Evolutionary conservation across 2,113 vertebrate genomes (phyloP), one percentile per base, ranked within the genome.

Genomic region (Pelobates fuscus): DNA sequence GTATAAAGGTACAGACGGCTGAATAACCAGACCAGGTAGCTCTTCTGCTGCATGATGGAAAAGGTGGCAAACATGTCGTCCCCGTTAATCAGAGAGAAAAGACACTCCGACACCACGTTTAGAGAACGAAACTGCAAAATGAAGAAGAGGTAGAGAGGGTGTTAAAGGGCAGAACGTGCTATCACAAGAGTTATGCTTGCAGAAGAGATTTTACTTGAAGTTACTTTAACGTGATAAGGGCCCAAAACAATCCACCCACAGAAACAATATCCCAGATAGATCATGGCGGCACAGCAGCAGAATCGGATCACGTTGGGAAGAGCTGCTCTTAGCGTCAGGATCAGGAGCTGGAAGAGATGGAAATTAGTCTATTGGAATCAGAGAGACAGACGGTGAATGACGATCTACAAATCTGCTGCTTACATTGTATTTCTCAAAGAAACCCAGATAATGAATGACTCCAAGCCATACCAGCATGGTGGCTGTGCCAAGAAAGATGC

Each of bases 401-500:
- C 32, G 32, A 6, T 10, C 32, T 6, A 10, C 0, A 37, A 37
- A 10, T 37, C 32, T 37, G 70, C 59, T 70, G 73, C 94, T 93
- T 92, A 98, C 97, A 29, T 98, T 98, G 77, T 98, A 98, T 85
- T 99, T 98, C 88, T 91, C 92, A 85, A 97, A 98, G 89, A 97
- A 96, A 78, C 95, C 90, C 14, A 98, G 88, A 84, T 97, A 99
- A 17, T 94, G 94, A 77, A 99, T 93, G 49, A 97, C 94, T 67
- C 96, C 95, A 8, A 96, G 87, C 96, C 97, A 99, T 54, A 94
- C 95, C 0, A 98, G 87, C 92, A 98, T 89, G 0, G 97, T 99
- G 6, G 96, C 93, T 3, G 91, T 94, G 77, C 96, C 97, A 24
- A 98, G 84, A 44, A 98, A 82, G 79, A 96, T 96, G 80, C 97